These are phyloP conservation scores for Craseonycteris thonglongyai DNA, from an alignment of 2,113 vertebrate species.

Conservation along the genomic window DNA sequence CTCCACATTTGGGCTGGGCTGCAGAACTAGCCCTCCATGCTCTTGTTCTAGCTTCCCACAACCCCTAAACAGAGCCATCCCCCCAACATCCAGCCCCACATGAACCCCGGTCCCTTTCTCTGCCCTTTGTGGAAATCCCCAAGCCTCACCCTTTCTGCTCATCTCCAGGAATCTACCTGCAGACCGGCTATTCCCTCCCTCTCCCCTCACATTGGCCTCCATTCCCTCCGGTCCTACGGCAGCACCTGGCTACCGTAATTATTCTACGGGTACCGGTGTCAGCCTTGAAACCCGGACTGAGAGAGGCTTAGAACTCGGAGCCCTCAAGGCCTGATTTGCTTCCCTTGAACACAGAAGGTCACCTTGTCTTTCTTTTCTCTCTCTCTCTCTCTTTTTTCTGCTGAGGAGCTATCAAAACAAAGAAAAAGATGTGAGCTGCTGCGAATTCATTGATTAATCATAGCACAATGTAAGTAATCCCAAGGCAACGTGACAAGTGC, in stretches of 20 bases:
- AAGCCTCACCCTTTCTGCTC: not conserved
- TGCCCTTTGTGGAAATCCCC: not conserved
- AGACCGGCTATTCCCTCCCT: not conserved
- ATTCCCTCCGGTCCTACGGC: not conserved
- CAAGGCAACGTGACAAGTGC: not conserved
- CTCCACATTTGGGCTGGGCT: not conserved
- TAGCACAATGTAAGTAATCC: not conserved
- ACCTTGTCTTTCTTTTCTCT: not conserved
- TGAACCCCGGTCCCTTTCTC: not conserved
- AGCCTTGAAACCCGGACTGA: not conserved
- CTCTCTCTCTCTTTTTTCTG: not conserved
- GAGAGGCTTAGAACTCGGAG: not conserved
- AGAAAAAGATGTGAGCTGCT: not conserved
- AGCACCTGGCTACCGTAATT: not conserved
- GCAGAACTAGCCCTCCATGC: accelerated
- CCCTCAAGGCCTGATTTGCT: not conserved
- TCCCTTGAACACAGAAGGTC: not conserved
- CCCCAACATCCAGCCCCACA: not conserved
- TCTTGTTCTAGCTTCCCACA: not conserved
- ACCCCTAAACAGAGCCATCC: not conserved
- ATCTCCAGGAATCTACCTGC: not conserved
- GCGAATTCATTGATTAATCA: not conserved
- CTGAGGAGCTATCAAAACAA: not conserved
- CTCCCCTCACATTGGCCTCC: no score
- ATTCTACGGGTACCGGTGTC: not conserved